Evolutionary conservation across 2,797 vertebrate genomes (phyloP).

Genomic region (Spheniscus humboldti): DNA sequence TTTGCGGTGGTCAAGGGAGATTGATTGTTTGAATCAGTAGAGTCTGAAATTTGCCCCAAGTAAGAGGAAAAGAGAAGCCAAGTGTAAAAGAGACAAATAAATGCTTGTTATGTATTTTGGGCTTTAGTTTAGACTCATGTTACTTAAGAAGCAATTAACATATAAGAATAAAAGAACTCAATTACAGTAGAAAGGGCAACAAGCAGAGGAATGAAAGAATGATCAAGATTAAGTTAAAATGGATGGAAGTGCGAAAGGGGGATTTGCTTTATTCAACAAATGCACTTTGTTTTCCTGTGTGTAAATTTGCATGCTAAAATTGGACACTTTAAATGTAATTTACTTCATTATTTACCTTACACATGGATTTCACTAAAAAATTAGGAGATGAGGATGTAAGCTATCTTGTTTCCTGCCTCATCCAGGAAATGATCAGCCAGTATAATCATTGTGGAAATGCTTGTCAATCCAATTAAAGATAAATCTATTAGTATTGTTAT

Average conservation of each 20-base stretch:
- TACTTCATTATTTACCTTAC: not conserved
- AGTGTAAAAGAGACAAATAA: not conserved
- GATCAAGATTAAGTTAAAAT: not conserved
- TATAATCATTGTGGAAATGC: not conserved
- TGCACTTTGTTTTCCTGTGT: not conserved
- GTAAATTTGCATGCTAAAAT: not conserved
- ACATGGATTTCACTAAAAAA: not conserved
- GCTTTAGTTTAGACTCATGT: not conserved
- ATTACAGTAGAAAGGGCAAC: not conserved
- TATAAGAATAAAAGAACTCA: not conserved
- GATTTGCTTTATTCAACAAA: not conserved
- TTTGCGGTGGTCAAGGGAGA: not conserved
- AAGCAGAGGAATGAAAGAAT: not conserved
- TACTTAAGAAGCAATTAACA: not conserved
- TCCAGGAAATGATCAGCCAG: not conserved
- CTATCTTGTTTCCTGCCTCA: not conserved
- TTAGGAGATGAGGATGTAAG: not conserved
- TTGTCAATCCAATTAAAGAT: not conserved
- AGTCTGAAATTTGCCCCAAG: not conserved
- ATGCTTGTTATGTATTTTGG: not conserved
- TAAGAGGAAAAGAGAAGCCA: not conserved
- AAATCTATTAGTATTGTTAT: not conserved
- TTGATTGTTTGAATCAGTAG: not conserved
- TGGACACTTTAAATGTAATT: not conserved
- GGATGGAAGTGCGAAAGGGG: not conserved